Conservation (phyloP, 2,888 invertebrate species). For the Volucella inanis region DNA sequence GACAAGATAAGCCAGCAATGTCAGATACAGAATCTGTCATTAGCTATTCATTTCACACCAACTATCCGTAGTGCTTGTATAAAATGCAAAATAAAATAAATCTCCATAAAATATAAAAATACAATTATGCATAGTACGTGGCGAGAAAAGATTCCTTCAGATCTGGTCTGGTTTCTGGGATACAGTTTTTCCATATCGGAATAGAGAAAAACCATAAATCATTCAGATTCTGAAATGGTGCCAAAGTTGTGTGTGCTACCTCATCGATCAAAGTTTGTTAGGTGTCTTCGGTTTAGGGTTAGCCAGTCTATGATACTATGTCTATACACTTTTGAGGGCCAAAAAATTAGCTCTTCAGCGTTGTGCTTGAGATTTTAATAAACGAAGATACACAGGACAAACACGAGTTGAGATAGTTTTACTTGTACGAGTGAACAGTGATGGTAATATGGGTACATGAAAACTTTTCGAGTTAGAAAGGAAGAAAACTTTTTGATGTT, state of each 20-base stretch:
- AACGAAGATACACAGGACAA: conserved; percentile 58
- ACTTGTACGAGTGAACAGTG: conserved; percentile 24
- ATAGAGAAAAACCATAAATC: conserved; percentile 56
- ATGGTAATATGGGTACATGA: conserved; percentile 22
- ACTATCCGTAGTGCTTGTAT: neutral
- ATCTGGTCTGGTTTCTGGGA: conserved; percentile 8
- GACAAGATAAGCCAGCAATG: conserved; percentile 1
- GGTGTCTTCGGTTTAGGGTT: conserved; percentile 30
- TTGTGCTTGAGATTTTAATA: conserved; percentile 63
- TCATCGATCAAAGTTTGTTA: conserved; percentile 67
- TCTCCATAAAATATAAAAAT: conserved; percentile 2
- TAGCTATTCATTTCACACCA: conserved; percentile 15
- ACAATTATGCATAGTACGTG: conserved; percentile 1
- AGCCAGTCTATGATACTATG: neutral
- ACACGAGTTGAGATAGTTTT: conserved; percentile 56
- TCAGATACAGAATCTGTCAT: neutral
- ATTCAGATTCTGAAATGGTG: conserved; percentile 54
- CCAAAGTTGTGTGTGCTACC: conserved; percentile 41
- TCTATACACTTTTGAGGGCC: neutral
- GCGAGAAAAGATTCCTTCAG: conserved; percentile 4
- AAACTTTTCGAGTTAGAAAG: conserved; percentile 49
- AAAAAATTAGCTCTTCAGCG: conserved; percentile 39
- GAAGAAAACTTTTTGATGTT: conserved; percentile 45
- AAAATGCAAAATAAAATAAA: conserved; percentile 2
- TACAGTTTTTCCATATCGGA: conserved; percentile 15